phyloP scores from a whole-genome alignment of 2,888 invertebrate species.

The Ophioninae sp. region DNA sequence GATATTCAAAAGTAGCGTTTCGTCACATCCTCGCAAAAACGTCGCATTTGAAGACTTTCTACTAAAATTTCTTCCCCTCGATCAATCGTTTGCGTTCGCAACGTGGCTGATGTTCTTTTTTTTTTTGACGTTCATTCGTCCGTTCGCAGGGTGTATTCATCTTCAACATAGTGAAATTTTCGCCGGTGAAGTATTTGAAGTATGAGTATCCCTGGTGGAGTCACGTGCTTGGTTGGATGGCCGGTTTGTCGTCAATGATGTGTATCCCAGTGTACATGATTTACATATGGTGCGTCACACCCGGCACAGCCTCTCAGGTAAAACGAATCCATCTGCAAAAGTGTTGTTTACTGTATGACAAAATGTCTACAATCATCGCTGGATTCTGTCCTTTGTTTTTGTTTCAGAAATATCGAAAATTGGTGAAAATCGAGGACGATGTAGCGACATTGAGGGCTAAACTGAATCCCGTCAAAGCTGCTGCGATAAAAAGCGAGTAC shows the following conservation, averaged over 20 bases:
- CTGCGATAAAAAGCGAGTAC: slow-evolving; percentile 69
- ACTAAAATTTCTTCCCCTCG: neutral
- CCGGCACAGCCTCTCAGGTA: slow-evolving; percentile 91
- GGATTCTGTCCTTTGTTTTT: neutral
- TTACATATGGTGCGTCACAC: slow-evolving; percentile 91
- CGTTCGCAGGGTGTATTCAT: slow-evolving; percentile 92
- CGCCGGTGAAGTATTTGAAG: slow-evolving; percentile 95
- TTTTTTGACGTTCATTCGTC: neutral
- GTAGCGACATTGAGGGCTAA: slow-evolving; percentile 89
- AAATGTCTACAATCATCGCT: neutral
- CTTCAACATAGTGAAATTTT: slow-evolving; percentile 96
- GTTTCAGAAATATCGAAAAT: slow-evolving; percentile 89
- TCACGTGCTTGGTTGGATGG: slow-evolving; percentile 97
- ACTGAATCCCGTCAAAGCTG: slow-evolving; percentile 82
- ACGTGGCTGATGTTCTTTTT: neutral
- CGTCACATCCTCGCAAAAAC: neutral
- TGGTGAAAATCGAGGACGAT: slow-evolving; percentile 92
- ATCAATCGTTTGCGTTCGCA: neutral
- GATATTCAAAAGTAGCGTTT: neutral
- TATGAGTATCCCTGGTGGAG: slow-evolving; percentile 99
- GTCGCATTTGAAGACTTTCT: neutral
- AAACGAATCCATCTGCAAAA: slow-evolving; percentile 46
- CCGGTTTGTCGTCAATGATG: slow-evolving; percentile 97
- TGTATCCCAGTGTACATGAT: slow-evolving; percentile 98
- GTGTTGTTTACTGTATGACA: neutral